Evolutionary conservation across 1,140 invertebrate species (phyloP).

Genomic region (Diorhabda sublineata): DNA sequence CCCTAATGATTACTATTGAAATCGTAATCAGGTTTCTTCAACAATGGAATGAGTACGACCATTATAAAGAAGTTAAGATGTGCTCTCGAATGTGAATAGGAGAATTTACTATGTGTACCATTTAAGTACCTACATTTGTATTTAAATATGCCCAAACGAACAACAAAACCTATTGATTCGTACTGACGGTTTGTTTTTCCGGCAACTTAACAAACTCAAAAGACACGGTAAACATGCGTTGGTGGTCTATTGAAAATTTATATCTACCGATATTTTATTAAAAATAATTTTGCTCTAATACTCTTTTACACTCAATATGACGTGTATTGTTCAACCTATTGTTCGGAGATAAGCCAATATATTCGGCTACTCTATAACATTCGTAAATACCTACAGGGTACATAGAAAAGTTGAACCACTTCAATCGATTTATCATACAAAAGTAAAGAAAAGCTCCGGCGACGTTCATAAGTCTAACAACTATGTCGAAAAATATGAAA

Average conservation of each 20-base stretch:
- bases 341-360: too few relatives aligned
- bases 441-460: too few relatives aligned
- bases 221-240: not conserved
- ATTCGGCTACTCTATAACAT: too few relatives aligned
- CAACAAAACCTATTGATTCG: not conserved
- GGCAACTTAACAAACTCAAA: not conserved
- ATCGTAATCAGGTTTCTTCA: not conserved
- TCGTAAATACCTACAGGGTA: too few relatives aligned
- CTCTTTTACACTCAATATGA: too few relatives aligned
- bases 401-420: too few relatives aligned
- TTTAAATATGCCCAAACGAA: not conserved
- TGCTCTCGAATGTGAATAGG: not conserved
- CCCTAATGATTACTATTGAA: not conserved
- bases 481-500: too few relatives aligned
- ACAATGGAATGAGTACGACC: not conserved
- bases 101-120: not conserved
- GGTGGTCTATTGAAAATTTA: not conserved
- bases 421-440: too few relatives aligned
- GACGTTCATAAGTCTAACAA: too few relatives aligned
- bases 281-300: too few relatives aligned
- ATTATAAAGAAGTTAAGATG: conserved; percentile 3
- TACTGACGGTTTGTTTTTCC: not conserved
- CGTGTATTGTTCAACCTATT: too few relatives aligned
- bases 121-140: not conserved
- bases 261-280: too few relatives aligned